Evolutionary conservation across 2,888 invertebrate genomes (phyloP).

Genomic region (Chalcosyrphus nemorum): DNA sequence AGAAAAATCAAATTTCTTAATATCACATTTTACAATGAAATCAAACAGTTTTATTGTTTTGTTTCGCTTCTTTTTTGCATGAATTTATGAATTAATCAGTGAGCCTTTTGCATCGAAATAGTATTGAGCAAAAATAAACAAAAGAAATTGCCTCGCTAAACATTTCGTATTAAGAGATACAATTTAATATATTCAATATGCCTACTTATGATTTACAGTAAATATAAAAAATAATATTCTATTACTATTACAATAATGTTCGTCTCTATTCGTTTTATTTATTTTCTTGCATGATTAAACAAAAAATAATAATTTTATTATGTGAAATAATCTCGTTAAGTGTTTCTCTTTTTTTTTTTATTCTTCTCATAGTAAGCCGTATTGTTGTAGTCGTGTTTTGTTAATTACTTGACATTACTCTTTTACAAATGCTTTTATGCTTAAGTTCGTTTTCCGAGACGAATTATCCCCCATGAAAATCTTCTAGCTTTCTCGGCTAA

Average conservation of each 20-base stretch:
- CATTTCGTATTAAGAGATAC: conserved; percentile 3
- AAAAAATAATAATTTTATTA: conserved; percentile 23
- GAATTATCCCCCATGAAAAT: neutral
- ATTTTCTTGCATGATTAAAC: neutral
- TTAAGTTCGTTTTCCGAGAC: neutral
- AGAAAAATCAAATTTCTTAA: conserved; percentile 36
- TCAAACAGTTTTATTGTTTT: conserved; percentile 31
- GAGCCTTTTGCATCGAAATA: conserved; percentile 21
- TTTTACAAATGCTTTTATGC: neutral
- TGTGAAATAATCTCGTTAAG: conserved; percentile 63
- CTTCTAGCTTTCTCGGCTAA: neutral
- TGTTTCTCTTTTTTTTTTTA: conserved; percentile 20
- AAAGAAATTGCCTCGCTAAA: conserved; percentile 32
- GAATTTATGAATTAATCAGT: conserved; percentile 21
- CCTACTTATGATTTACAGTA: conserved; percentile 32
- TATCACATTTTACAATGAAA: conserved; percentile 70
- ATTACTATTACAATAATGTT: conserved; percentile 41
- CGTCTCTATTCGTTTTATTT: conserved; percentile 36
- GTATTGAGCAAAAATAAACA: conserved; percentile 7
- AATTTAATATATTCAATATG: neutral
- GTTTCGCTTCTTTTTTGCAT: conserved; percentile 7
- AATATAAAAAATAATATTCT: conserved; percentile 60
- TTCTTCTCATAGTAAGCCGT: conserved; percentile 23
- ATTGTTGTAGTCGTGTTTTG: conserved; percentile 5
- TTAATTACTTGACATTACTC: neutral